Base-by-base conservation (phyloP, 2,797 vertebrate genomes). In the Enteromius anoplus region DNA sequence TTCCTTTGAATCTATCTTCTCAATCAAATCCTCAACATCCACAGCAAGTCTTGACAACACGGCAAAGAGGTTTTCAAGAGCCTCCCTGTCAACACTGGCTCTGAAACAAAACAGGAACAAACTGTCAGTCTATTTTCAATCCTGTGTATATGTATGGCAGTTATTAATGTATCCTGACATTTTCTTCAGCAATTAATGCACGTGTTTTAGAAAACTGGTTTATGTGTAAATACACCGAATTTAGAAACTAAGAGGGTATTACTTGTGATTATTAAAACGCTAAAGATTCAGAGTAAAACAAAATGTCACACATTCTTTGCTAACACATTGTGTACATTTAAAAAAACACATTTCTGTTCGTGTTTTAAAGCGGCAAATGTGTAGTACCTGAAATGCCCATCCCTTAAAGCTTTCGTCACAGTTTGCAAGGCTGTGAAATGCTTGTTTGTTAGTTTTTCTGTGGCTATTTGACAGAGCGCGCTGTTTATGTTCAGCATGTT, bases 1-100 rank as follows among this genome's bases (percentile, higher is more conserved):
- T 1, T 88, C 91, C 58, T 81, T 14, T 47, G 37, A 66, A 17
- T 47, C 76, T 0, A 87, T 85, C 0, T 88, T 90, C 14, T 86
- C 75, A 82, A n/a, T 81, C 64, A 84, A 85, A 55, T 89, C 83
- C 84, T 95, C 92, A 2, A 97, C 87, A 49, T 95, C 91, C 9
- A 85, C 82, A 1, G 88, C 90, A 5, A 95, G 78, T 0, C 85
- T 90, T 29, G 85, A 92, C 78, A 99, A 86, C 79, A 96, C 91
- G 37, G 92, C 90, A 80, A 94, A 86, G 1, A 99, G 92, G 81
- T 89, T 89, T 45, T 69, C 89, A 89, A 99, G 96, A 0, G 92
- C 37, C 0, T 92, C 90, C 84, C 94, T 90, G 49, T 95, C 89
- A 26, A 95, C 95, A 0, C 86, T 89, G 89, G 95, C 95, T 88